phyloP scores from a whole-genome alignment of 2,113 vertebrate genomes.

The Nestor notabilis region DNA sequence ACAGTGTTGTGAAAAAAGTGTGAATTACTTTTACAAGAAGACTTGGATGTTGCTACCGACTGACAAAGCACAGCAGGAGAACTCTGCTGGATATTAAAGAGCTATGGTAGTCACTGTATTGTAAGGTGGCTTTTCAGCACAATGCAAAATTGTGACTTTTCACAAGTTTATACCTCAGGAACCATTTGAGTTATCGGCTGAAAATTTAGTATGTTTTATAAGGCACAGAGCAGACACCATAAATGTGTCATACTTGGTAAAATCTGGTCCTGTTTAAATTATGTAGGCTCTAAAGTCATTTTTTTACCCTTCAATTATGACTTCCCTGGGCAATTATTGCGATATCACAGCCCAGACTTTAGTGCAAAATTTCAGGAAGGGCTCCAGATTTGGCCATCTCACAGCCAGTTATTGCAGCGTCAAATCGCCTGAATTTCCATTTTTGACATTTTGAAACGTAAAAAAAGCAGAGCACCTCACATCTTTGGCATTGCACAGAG shows the following conservation, averaged over 20 bases:
- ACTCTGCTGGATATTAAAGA: slow-evolving; percentile 85
- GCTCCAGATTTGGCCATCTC: neutral
- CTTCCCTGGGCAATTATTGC: slow-evolving; percentile 61
- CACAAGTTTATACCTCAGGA: slow-evolving; percentile 80
- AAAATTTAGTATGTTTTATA: slow-evolving; percentile 60
- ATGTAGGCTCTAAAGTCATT: slow-evolving; percentile 19
- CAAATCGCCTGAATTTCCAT: slow-evolving; percentile 49
- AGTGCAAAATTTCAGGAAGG: slow-evolving; percentile 48
- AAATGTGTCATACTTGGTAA: slow-evolving; percentile 58
- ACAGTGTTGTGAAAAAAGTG: slow-evolving; percentile 85
- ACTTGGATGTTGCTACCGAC: slow-evolving; percentile 81
- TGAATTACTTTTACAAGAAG: slow-evolving; percentile 87
- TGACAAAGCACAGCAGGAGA: slow-evolving; percentile 83
- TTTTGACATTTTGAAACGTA: slow-evolving; percentile 60
- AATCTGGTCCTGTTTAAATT: slow-evolving; percentile 50
- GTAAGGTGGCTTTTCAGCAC: slow-evolving; percentile 80
- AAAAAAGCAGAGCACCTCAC: neutral
- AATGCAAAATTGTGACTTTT: slow-evolving; percentile 83
- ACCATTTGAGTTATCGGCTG: slow-evolving; percentile 75
- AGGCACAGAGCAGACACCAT: slow-evolving; percentile 20
- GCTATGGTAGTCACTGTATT: slow-evolving; percentile 72
- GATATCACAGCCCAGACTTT: slow-evolving; percentile 39
- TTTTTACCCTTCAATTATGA: slow-evolving; percentile 61
- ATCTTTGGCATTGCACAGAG: neutral
- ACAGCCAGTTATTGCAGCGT: slow-evolving; percentile 42